phyloP scores from a whole-genome alignment of 2,888 invertebrate genomes.

The Chymomyza amoena region DNA sequence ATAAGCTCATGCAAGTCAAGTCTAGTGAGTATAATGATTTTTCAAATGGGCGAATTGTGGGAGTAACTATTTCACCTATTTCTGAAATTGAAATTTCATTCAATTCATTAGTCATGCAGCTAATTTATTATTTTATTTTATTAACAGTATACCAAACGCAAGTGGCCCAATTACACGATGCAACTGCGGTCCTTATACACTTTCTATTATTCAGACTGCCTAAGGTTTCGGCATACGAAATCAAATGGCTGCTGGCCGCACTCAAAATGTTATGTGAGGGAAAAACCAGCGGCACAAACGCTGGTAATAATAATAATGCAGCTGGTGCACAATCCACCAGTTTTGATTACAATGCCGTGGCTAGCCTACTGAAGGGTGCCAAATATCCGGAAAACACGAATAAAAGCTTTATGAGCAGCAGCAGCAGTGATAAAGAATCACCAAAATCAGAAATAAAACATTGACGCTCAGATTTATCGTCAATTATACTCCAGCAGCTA shows the following conservation, averaged over 20 bases:
- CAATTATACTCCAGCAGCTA: slow-evolving; percentile 86
- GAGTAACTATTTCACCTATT: slow-evolving; percentile 9
- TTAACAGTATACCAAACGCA: slow-evolving; percentile 84
- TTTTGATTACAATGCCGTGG: slow-evolving; percentile 87
- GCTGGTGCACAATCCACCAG: slow-evolving; percentile 25
- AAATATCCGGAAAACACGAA: slow-evolving; percentile 82
- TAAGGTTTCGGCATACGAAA: slow-evolving; percentile 77
- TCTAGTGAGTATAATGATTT: slow-evolving; percentile 74
- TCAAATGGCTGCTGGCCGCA: slow-evolving; percentile 83
- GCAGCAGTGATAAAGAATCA: slow-evolving; percentile 80
- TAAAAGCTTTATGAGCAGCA: slow-evolving; percentile 78
- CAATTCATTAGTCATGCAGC: slow-evolving; percentile 78
- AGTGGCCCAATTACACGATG: slow-evolving; percentile 84
- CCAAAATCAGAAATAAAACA: slow-evolving; percentile 81
- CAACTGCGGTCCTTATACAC: slow-evolving; percentile 84
- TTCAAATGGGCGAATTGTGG: slow-evolving; percentile 18
- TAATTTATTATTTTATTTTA: slow-evolving; percentile 25
- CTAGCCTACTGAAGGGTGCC: slow-evolving; percentile 87
- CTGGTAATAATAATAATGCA: background rate
- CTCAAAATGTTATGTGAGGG: slow-evolving; percentile 86
- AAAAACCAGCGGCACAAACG: slow-evolving; percentile 79
- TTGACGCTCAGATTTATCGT: slow-evolving; percentile 85
- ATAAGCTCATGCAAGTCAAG: slow-evolving; percentile 84
- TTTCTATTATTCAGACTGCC: slow-evolving; percentile 81
- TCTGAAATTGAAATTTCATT: slow-evolving; percentile 34